Conservation (phyloP, 2,797 vertebrate genomes). For the Luscinia luscinia region DNA sequence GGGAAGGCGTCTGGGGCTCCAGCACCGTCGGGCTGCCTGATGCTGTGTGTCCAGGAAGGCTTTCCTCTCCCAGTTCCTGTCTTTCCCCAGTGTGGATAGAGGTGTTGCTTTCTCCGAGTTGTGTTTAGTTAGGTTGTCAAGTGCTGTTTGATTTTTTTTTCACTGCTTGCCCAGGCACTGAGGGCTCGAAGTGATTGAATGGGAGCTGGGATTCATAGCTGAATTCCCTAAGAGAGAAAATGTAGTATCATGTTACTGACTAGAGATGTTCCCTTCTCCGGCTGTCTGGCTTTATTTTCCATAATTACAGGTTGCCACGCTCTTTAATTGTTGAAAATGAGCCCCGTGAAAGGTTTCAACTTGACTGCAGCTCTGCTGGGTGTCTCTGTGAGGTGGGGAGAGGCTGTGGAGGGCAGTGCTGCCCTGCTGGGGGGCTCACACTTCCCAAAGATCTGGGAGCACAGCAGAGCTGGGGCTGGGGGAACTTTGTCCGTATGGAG, state of each 20-base stretch:
- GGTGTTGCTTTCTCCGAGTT: neutral
- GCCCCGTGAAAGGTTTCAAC: conserved; percentile 9
- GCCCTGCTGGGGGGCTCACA: neutral
- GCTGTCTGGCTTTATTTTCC: conserved; percentile 42
- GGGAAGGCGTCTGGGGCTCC: neutral
- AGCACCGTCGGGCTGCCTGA: neutral
- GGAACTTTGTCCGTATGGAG: accelerated
- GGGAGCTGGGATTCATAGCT: neutral
- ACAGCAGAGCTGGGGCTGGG: neutral
- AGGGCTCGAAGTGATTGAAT: neutral
- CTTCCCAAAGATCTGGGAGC: neutral
- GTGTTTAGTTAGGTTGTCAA: neutral
- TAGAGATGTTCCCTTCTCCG: conserved; percentile 13
- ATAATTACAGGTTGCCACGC: conserved; percentile 46
- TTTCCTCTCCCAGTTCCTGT: neutral
- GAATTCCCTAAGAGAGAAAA: neutral
- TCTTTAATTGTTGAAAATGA: conserved; percentile 55
- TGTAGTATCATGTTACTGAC: conserved; percentile 3
- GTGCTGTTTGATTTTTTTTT: neutral
- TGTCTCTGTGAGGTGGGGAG: neutral
- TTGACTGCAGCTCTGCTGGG: conserved; percentile 9
- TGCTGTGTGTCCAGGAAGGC: neutral
- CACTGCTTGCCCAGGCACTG: accelerated
- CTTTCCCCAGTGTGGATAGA: neutral
- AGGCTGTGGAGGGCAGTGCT: neutral